These are phyloP conservation scores for Melipona bicolor DNA, from an alignment of 2,888 invertebrate genomes.

Conservation along the genomic window DNA sequence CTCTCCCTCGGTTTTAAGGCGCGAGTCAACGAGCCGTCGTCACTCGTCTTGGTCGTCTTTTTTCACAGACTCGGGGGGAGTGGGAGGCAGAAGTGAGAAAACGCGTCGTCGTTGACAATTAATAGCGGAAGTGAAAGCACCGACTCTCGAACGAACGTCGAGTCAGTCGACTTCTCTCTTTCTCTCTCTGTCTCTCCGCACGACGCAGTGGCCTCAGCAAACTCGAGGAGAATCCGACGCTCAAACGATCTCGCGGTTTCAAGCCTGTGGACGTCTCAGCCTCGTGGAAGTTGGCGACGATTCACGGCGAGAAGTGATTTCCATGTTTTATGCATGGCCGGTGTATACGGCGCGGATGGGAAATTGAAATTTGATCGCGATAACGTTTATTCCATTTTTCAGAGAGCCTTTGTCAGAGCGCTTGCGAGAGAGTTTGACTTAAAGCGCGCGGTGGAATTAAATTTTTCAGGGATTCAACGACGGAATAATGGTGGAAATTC, in stretches of 20 bases:
- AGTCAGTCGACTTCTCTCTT: background rate
- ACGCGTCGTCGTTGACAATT: conserved; percentile 38
- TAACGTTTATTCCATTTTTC: background rate
- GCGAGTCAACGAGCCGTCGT: conserved; percentile 30
- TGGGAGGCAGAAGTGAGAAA: no score
- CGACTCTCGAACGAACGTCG: conserved; percentile 25
- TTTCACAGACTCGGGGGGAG: no score
- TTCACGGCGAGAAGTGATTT: background rate
- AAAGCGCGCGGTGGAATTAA: background rate
- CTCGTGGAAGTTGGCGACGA: conserved; percentile 8
- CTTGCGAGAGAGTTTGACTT: background rate
- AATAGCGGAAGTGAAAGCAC: conserved; percentile 30
- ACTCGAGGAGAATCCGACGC: conserved; percentile 28
- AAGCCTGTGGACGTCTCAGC: conserved; percentile 2
- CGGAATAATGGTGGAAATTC: background rate
- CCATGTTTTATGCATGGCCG: conserved; percentile 26
- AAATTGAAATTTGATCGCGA: conserved; percentile 10
- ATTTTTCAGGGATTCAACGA: no score
- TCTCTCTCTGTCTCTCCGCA: background rate
- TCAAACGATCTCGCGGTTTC: conserved; percentile 4
- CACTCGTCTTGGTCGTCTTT: conserved; percentile 11
- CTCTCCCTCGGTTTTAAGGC: conserved; percentile 8
- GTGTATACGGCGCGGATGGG: background rate
- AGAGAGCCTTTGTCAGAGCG: background rate
- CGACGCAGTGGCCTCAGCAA: conserved; percentile 9